Percentiles rank a stretch among this genome's conserved stretches.
Conservation (phyloP, 2,888 invertebrate genomes). For the Dione vanillae region DNA sequence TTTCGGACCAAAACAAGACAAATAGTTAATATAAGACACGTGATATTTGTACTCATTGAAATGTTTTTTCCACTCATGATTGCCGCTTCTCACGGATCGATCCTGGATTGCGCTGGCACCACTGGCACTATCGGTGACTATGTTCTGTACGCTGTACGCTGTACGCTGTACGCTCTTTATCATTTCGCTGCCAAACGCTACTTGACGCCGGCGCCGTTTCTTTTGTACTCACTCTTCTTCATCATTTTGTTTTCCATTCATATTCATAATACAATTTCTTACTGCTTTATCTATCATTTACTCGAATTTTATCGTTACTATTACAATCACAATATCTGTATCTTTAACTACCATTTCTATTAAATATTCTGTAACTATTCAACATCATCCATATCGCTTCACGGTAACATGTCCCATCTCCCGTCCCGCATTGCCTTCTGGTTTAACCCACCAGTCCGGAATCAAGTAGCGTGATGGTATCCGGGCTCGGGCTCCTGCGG, state of each 20-base stretch:
- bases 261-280: background rate
- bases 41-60: constrained; percentile 72
- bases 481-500: constrained; percentile 77
- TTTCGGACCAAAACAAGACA: constrained; percentile 46
- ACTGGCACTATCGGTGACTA: constrained; percentile 82
- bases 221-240: background rate
- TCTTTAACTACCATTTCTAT: background rate
- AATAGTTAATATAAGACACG: constrained; percentile 52
- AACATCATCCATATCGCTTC: constrained; percentile 7
- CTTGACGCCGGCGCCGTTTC: constrained; percentile 55
- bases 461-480: constrained; percentile 85
- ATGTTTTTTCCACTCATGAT: constrained; percentile 84
- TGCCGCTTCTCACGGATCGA: constrained; percentile 82
- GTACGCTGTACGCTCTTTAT: constrained; percentile 42
- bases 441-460: constrained; percentile 66
- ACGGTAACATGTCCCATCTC: background rate
- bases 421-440: background rate
- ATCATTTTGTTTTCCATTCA: background rate
- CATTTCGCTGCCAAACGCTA: constrained; percentile 63
- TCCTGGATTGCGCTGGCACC: constrained; percentile 78
- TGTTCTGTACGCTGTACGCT: constrained; percentile 47
- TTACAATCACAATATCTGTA: background rate
- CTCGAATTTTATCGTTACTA: too few species aligned
- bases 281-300: constrained; percentile 25
- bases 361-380: background rate